phyloP scores from a whole-genome alignment of 2,888 invertebrate species.

The Synanthedon tipuliformis region DNA sequence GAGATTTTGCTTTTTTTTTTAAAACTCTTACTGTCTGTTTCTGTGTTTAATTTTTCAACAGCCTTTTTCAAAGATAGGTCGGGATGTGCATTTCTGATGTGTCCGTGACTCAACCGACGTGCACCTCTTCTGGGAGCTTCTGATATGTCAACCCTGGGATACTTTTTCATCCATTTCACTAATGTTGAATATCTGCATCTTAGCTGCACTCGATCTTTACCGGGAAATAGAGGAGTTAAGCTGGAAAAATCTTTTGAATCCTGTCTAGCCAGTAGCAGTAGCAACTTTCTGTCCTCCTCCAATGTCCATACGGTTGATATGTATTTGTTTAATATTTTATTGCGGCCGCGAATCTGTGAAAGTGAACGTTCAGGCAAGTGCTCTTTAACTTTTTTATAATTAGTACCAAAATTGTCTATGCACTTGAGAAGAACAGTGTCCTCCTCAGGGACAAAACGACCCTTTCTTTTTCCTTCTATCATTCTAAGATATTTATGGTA shows the following conservation, averaged over 20 bases:
- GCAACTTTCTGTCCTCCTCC: conserved; percentile 71
- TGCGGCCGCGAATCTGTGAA: conserved; percentile 72
- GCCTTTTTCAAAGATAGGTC: conserved; percentile 15
- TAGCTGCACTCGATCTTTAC: conserved; percentile 69
- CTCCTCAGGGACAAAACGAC: conserved; percentile 75
- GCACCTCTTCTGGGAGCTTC: conserved; percentile 48
- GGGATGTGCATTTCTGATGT: conserved; percentile 23
- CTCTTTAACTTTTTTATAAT: conserved; percentile 70
- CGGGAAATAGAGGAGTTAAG: conserved; percentile 63
- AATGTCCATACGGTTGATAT: conserved; percentile 70
- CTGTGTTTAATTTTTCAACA: conserved; percentile 41
- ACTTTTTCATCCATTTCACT: conserved; percentile 54
- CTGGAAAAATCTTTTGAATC: conserved; percentile 39
- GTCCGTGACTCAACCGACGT: conserved; percentile 33
- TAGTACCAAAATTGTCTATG: conserved; percentile 70
- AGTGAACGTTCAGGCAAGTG: conserved; percentile 73
- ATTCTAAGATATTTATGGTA: conserved; percentile 68
- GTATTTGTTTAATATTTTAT: conserved; percentile 55
- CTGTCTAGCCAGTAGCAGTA: conserved; percentile 66
- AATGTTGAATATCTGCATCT: conserved; percentile 71
- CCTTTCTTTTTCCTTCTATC: conserved; percentile 55
- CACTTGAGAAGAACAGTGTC: conserved; percentile 74
- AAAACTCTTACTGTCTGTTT: conserved; percentile 27
- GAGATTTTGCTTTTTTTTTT: conserved; percentile 25
- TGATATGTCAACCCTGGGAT: conserved; percentile 46